Base-by-base conservation (phyloP, 2,113 vertebrate genomes). In the Suricata suricatta region DNA sequence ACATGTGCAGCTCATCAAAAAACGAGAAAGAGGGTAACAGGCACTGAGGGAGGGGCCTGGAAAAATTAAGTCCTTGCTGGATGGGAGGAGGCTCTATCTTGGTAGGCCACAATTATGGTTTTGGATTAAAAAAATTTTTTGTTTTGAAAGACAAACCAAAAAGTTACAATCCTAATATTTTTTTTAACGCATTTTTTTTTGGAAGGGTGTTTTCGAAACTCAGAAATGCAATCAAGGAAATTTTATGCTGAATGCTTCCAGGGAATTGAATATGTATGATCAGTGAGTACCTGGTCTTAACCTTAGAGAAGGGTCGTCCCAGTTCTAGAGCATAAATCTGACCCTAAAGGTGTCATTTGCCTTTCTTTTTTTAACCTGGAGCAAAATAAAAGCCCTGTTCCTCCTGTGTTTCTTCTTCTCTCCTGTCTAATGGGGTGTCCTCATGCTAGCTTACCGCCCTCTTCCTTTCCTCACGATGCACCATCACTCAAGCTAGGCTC, bases 1-100 rank as follows among this genome's bases (percentile, higher is more conserved):
- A 83, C 98, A 98, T 98, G 98, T 98, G 98, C 97, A 98, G 96
- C 72, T 98, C 98, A 98, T 99, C 98, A 98, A 82, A 98, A 97
- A 97, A 98, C 35, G 41, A 97, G 93, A 94, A 96, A 96, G 93
- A 69, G 52, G 94, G 85, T 76, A 97, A 96, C 93, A 95, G 97
- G 98, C 98, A 96, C 35, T 8, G 93, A 93, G 77, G 89, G 63
- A 95, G 88, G 79, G 68, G 88, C 97, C 95, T 97, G 97, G 98
- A 98, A 98, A 96, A 98, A 96, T 97, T 69, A 98, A 98, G 98
- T 69, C 88, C 88, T 91, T 29, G 0, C 64, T 66, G 19, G 14
- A 94, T 35, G 88, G 47, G 72, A 97, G 94, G 84, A 98, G 89
- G 1, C 94, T 97, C 52, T 64, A 96, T 97, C 97, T 96, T 85